Conservation (phyloP, 2,888 invertebrate genomes). For the Ennomos fuscantarius region DNA sequence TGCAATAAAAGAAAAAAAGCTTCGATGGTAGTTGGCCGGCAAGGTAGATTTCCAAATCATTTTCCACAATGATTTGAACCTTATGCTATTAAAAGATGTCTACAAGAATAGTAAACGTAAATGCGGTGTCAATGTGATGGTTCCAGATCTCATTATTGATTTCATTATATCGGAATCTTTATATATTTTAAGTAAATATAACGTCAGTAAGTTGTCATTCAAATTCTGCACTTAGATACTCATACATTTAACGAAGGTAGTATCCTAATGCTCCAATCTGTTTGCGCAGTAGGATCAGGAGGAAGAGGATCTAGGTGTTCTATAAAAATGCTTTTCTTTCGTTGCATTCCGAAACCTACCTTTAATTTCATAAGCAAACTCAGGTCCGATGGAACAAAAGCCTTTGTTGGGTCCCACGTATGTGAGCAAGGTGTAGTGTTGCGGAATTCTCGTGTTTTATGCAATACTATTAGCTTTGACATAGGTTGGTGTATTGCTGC, state of each 20-base stretch:
- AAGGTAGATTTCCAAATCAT: conserved; percentile 29
- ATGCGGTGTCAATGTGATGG: no score
- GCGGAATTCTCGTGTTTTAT: conserved; percentile 71
- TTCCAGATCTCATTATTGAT: no score
- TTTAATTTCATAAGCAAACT: conserved; percentile 18
- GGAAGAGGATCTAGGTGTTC: background rate
- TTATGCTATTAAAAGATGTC: background rate
- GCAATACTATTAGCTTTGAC: conserved; percentile 64
- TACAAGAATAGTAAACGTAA: no score
- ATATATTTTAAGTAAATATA: no score
- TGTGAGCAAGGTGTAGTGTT: conserved; percentile 69
- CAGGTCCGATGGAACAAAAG: conserved; percentile 73
- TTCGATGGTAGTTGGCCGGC: conserved; percentile 14
- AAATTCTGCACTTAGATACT: no score
- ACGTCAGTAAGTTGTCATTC: no score
- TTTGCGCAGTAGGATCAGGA: no score
- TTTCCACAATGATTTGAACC: no score
- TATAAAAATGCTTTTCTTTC: background rate
- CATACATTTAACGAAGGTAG: no score
- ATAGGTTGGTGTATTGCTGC: conserved; percentile 8
- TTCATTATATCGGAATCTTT: no score
- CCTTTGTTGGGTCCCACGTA: conserved; percentile 83
- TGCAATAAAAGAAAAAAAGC: conserved; percentile 75
- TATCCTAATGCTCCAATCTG: no score
- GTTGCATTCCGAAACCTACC: conserved; percentile 58